Percentiles rank a stretch among this genome's conserved stretches.
phyloP scores from a whole-genome alignment of 2,888 invertebrate species.

The Ectemnius continuus region DNA sequence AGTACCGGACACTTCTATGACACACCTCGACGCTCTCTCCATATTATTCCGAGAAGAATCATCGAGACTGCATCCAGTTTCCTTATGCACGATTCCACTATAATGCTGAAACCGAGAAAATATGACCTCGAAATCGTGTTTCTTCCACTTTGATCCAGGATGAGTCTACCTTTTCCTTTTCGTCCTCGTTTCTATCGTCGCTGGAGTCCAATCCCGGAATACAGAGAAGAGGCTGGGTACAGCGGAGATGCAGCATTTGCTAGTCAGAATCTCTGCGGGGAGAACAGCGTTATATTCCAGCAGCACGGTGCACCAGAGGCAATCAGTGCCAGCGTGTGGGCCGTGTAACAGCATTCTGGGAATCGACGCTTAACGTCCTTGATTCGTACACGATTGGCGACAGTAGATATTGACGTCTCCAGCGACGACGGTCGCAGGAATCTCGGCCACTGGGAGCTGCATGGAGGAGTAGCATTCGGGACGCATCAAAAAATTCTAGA shows the following conservation, averaged over 20 bases:
- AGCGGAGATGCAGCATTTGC: conserved; percentile 26
- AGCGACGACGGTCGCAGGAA: neutral
- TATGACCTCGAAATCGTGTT: too few species aligned
- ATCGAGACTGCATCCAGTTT: too few species aligned
- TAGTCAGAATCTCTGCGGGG: conserved; percentile 30
- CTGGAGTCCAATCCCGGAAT: conserved; percentile 15
- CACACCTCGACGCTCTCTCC: neutral
- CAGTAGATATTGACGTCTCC: neutral
- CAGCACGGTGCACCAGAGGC: conserved; percentile 25
- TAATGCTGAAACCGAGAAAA: too few species aligned
- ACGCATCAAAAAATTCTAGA: neutral
- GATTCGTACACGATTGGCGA: conserved; percentile 16
- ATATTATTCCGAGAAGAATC: too few species aligned
- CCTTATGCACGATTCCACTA: too few species aligned
- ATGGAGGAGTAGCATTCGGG: neutral
- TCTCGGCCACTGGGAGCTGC: neutral
- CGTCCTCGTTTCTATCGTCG: neutral
- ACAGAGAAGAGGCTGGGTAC: conserved; percentile 23
- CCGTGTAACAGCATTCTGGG: conserved; percentile 53
- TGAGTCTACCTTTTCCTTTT: neutral
- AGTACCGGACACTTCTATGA: neutral
- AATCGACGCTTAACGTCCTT: conserved; percentile 47
- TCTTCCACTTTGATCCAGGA: neutral
- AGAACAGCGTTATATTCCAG: conserved; percentile 46
- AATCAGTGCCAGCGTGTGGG: conserved; percentile 46